A percentile compares a stretch with the other conserved stretches of the same genome.
phyloP scores from a whole-genome alignment of 2,113 vertebrate genomes.

The Microcebus ravelobensis region DNA sequence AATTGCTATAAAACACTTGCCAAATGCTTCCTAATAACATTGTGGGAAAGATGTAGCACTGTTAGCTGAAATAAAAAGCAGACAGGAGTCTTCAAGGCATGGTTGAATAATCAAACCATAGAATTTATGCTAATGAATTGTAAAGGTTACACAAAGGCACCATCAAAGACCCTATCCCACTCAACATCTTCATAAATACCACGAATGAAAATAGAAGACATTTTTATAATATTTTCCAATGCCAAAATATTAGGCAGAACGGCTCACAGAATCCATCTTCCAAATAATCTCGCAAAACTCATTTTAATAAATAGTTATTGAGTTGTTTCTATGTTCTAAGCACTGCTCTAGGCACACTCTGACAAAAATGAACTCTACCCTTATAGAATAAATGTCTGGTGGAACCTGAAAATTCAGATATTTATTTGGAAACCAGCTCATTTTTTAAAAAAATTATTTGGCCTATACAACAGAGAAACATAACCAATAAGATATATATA shows the following conservation, averaged over 20 bases:
- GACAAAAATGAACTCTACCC: no score
- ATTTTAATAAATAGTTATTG: no score
- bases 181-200: neutral
- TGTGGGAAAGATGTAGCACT: neutral
- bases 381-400: no score
- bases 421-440: no score
- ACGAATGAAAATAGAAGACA: neutral
- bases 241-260: neutral
- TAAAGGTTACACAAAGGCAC: neutral
- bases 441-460: no score
- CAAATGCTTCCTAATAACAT: conserved; percentile 20
- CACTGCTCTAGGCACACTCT: no score
- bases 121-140: neutral
- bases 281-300: no score
- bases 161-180: neutral
- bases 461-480: no score
- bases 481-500: no score
- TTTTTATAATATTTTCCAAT: neutral
- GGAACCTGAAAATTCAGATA: no score
- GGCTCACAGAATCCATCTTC: neutral
- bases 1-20: neutral
- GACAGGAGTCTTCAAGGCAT: neutral
- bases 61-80: conserved; percentile 11
- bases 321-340: no score
- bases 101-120: neutral